phyloP scores from a whole-genome alignment of 2,888 invertebrate species.

The Mythimna pallens region DNA sequence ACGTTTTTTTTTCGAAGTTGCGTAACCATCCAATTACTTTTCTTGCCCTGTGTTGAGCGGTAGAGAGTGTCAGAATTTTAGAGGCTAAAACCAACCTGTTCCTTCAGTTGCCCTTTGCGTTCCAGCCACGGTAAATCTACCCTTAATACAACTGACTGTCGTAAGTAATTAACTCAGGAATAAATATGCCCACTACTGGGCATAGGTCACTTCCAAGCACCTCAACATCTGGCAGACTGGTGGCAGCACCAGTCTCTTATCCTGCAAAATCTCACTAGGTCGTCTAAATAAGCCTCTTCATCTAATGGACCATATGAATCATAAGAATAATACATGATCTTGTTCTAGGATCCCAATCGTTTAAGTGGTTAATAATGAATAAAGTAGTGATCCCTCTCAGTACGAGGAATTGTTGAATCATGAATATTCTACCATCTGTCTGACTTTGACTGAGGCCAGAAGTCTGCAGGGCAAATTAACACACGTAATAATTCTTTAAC shows the following conservation, averaged over 20 bases:
- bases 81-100: too few relatives aligned
- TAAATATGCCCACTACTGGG: background rate
- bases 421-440: slow-evolving; percentile 4
- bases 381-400: slow-evolving; percentile 10
- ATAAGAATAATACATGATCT: slow-evolving; percentile 20
- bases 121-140: too few relatives aligned
- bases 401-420: slow-evolving; percentile 46
- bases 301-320: slow-evolving; percentile 22
- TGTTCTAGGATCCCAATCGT: slow-evolving; percentile 33
- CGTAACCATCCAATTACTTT: too few relatives aligned
- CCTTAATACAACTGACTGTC: background rate
- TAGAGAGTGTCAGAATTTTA: too few relatives aligned
- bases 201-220: background rate
- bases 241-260: too few relatives aligned
- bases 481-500: background rate
- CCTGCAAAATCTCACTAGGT: background rate
- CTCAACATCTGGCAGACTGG: too few relatives aligned
- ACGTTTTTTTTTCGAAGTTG: background rate
- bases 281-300: background rate
- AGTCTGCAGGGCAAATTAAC: background rate
- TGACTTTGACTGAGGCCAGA: background rate
- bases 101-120: too few relatives aligned
- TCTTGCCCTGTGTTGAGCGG: too few relatives aligned
- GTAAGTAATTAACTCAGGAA: too few relatives aligned
- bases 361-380: slow-evolving; percentile 40